Base-by-base conservation (phyloP, 2,888 invertebrate species). In the Lasioglossum villosulum region DNA sequence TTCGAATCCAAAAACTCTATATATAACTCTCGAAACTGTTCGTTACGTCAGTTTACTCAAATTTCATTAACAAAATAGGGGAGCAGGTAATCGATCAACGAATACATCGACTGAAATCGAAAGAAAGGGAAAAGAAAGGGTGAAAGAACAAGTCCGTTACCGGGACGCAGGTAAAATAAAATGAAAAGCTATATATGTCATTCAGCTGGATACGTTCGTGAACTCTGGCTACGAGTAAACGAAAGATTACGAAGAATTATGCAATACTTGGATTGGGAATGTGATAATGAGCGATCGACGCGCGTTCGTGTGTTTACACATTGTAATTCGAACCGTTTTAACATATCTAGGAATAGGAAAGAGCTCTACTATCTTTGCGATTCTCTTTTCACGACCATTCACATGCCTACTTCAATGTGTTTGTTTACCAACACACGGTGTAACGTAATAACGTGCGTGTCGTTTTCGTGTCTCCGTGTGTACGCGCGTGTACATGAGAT, bases 241-340 rank as follows among this genome's bases (percentile, higher is more conserved):
- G 30, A 63, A 73, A 82, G 68, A 78, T 86, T 79, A 83, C 81
- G 66, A 66, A 30, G 75, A 83, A 79, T 82, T 87, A 87, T 84
- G 82, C 81, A 86, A 87, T 68, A 70, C 27, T 37, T 56, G 59
- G 30, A 84, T 75, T 75, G 34, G n/a, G 14, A 63, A 37, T 72
- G 59, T 75, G 27, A 10, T 56, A 80, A 27, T 42, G 48, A 59
- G 56, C 52, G 34, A 59, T 75, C 52, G 45, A 45, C 42, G 72
- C 19, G 73, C 42, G 37, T 42, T n/a, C 14, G 37, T 59, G 37
- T 34, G 30, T 73, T 74, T 80, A 76, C 66, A 48, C 66, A 10
- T 63, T 27, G 37, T 63, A 75, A 75, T 42, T 12, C 39, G 37
- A 75, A 27, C 37, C 56, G 27, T 70, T 70, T n/a, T 75, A 74